These are phyloP conservation scores for Prunella strophiata DNA, from an alignment of 2,797 vertebrate species.

Conservation along the genomic window DNA sequence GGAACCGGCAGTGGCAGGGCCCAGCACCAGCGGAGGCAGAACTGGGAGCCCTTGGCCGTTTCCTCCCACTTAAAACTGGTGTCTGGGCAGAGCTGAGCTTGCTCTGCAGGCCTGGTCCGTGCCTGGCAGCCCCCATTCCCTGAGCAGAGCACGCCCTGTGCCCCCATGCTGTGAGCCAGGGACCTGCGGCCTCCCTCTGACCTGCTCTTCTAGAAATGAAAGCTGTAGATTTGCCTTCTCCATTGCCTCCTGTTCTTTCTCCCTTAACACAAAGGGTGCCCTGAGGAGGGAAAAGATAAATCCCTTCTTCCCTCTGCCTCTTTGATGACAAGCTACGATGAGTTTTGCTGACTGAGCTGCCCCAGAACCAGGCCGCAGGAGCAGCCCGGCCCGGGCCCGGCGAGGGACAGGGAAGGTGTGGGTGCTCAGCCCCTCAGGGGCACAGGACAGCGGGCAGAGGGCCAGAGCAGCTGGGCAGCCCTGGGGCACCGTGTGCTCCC, in stretches of 20 bases:
- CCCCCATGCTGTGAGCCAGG: neutral
- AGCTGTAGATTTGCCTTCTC: neutral
- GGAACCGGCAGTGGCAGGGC: neutral
- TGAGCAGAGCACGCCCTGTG: rapidly evolving
- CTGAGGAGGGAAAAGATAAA: neutral
- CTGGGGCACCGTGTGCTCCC: rapidly evolving
- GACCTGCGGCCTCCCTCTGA: neutral
- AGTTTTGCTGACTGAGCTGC: neutral
- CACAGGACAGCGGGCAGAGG: neutral
- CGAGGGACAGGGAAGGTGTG: neutral
- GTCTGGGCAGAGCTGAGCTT: neutral
- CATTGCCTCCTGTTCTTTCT: neutral
- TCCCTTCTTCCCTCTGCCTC: neutral
- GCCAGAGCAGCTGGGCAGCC: neutral
- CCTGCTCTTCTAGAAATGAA: neutral
- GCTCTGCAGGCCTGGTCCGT: neutral
- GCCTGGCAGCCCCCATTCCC: neutral
- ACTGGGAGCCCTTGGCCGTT: neutral
- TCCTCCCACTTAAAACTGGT: neutral
- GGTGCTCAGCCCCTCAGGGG: neutral
- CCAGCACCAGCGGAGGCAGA: neutral
- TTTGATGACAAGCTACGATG: neutral
- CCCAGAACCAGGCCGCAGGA: neutral
- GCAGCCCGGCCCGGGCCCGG: neutral
- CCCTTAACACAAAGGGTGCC: neutral